Conservation (phyloP, 2,113 vertebrate species). For the Hypomesus transpacificus region DNA sequence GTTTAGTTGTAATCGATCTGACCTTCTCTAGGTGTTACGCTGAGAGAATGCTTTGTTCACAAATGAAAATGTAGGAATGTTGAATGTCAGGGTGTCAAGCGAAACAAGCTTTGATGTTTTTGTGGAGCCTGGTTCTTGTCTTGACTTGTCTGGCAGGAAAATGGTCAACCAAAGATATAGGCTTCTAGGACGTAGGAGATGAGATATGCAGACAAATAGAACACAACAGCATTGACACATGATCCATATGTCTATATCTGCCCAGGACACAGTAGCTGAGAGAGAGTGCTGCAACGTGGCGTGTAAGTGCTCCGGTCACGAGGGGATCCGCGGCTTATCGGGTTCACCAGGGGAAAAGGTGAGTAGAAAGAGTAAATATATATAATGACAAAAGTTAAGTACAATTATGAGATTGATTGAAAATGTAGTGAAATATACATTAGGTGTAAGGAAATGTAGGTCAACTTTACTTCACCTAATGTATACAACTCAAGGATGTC, state of each 20-base stretch:
- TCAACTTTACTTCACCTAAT: too few species aligned
- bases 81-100: not conserved
- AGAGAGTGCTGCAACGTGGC: slow-evolving; percentile 77
- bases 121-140: not conserved
- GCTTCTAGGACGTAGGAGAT: not conserved
- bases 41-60: not conserved
- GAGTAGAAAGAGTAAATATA: not conserved
- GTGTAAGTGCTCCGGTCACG: slow-evolving; percentile 80
- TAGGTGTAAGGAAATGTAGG: too few species aligned
- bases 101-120: not conserved
- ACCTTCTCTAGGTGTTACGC: not conserved
- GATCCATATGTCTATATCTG: slow-evolving; percentile 14
- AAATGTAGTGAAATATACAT: not conserved
- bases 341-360: slow-evolving; percentile 77
- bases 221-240: not conserved
- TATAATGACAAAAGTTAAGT: too few species aligned
- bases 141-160: not conserved
- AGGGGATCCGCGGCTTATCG: slow-evolving; percentile 65
- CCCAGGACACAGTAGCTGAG: slow-evolving; percentile 73
- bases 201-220: not conserved
- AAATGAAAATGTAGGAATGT: not conserved
- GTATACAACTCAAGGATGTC: too few species aligned
- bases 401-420: too few species aligned
- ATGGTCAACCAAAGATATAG: not conserved
- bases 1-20: not conserved